Evolutionary conservation across 2,888 invertebrate genomes (phyloP).

Genomic region (Mystacides longicornis): DNA sequence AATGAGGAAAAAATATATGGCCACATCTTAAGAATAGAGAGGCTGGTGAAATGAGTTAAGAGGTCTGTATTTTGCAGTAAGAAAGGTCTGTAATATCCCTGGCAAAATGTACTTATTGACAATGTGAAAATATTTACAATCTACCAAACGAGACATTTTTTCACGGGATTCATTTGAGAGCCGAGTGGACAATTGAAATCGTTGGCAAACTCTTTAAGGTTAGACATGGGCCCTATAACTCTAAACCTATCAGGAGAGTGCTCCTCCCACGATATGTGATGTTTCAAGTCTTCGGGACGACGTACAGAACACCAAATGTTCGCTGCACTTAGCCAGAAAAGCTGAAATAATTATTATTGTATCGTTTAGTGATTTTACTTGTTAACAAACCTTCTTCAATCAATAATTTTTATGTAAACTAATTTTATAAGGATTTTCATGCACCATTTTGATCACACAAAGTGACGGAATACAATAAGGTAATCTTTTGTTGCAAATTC

Average conservation of each 20-base stretch:
- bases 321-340: constrained; percentile 80
- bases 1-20: no score
- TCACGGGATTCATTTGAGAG: constrained; percentile 83
- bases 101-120: not conserved
- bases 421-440: no score
- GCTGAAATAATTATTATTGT: constrained; percentile 34
- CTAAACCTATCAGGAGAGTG: constrained; percentile 73
- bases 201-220: constrained; percentile 82
- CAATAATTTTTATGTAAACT: no score
- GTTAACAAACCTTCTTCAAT: no score
- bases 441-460: no score
- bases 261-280: constrained; percentile 73
- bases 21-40: no score
- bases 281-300: constrained; percentile 65
- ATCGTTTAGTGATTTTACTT: no score
- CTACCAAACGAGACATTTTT: constrained; percentile 90
- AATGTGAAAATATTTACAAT: no score
- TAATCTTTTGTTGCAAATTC: no score
- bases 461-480: no score
- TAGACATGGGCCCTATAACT: constrained; percentile 87
- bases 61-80: no score
- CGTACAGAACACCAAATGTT: constrained; percentile 85
- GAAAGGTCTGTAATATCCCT: not conserved
- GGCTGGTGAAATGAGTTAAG: no score
- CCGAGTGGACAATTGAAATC: constrained; percentile 82